Conservation (phyloP, 64 coral and sea anemone species). For the Montipora capricornis region DNA sequence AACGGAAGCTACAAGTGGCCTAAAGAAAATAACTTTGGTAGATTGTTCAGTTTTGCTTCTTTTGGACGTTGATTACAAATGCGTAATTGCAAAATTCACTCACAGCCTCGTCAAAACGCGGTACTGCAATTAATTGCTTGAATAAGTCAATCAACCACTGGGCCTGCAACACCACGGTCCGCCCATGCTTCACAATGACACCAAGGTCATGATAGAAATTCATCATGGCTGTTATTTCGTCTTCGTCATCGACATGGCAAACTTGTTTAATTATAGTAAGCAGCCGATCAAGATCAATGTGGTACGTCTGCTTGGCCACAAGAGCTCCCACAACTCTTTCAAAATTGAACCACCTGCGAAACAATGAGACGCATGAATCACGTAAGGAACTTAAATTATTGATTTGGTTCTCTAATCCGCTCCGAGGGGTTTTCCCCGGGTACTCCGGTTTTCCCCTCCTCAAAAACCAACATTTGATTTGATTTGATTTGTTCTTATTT, state of each 20-base stretch:
- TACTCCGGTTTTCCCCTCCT: no score
- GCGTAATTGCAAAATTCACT: background rate
- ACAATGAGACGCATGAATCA: background rate
- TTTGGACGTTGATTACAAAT: background rate
- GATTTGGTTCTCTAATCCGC: no score
- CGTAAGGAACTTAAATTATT: no score
- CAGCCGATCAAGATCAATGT: background rate
- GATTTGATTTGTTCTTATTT: no score
- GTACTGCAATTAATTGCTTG: constrained; percentile 43
- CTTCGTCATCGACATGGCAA: constrained; percentile 40
- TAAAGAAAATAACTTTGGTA: no score
- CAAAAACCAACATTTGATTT: no score
- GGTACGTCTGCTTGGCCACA: constrained; percentile 18
- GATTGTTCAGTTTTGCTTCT: no score
- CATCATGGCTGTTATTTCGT: constrained; percentile 44
- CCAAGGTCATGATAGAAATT: constrained; percentile 72
- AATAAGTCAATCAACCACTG: constrained; percentile 67
- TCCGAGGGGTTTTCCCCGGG: no score
- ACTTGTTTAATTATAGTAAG: constrained; percentile 9
- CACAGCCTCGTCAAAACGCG: constrained; percentile 54
- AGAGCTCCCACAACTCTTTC: constrained; percentile 48
- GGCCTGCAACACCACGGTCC: constrained; percentile 57
- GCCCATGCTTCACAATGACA: constrained; percentile 65
- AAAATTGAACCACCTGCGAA: constrained; percentile 74
- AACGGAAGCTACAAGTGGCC: no score